Evolutionary conservation across 2,888 invertebrate genomes (phyloP).

Genomic region (Trachelus stipa): DNA sequence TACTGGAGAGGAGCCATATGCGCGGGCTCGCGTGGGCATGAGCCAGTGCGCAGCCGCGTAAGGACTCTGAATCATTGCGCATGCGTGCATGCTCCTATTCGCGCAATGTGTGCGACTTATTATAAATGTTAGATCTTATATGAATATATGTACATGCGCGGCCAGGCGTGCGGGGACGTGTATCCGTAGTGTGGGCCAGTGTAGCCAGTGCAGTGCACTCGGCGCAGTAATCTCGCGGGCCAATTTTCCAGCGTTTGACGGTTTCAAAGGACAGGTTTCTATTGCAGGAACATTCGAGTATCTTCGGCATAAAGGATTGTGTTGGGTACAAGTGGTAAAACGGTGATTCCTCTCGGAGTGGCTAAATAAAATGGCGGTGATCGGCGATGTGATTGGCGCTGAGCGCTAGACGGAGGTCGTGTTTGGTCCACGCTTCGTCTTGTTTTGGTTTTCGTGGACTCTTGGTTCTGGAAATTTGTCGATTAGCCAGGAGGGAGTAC

Average conservation of each 20-base stretch:
- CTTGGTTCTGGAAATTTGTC: slow-evolving; percentile 41
- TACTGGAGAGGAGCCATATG: not conserved
- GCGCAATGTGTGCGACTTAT: not conserved
- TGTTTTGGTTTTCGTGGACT: slow-evolving; percentile 23
- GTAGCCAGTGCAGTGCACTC: slow-evolving; percentile 34
- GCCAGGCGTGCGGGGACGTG: not conserved
- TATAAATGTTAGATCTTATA: not conserved
- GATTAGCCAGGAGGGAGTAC: not conserved
- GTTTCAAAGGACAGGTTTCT: slow-evolving; percentile 4
- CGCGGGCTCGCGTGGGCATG: not conserved
- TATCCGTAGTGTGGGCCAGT: not conserved
- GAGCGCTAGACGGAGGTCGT: slow-evolving; percentile 42
- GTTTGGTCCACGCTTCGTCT: slow-evolving; percentile 23
- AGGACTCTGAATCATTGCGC: not conserved
- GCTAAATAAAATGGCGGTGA: slow-evolving; percentile 60
- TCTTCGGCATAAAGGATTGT: not conserved
- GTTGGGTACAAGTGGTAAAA: slow-evolving; percentile 18
- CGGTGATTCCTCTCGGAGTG: slow-evolving; percentile 35
- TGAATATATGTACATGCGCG: not conserved
- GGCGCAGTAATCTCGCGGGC: slow-evolving; percentile 26
- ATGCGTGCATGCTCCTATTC: not conserved
- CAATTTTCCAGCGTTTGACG: slow-evolving; percentile 11
- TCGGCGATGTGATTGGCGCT: slow-evolving; percentile 54
- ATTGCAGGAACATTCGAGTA: not conserved
- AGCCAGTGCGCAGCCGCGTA: not conserved